Evolutionary conservation across 35 echinoderm and acorn worm genomes (phyloP).

Genomic region (Lytechinus pictus): DNA sequence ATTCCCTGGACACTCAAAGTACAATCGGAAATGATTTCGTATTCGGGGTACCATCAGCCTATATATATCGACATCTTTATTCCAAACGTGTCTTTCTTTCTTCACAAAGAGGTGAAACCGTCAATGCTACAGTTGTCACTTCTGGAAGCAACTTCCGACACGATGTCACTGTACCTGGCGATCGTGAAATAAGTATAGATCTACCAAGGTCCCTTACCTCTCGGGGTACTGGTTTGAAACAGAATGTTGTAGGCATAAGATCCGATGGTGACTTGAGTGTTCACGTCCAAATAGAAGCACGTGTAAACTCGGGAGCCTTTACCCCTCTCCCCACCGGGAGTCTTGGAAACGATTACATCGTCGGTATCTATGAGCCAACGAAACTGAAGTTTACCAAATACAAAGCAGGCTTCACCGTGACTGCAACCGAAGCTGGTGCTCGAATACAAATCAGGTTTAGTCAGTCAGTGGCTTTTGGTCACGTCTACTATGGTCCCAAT

Average conservation of each 20-base stretch:
- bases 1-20: not conserved
- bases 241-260: constrained; percentile 59
- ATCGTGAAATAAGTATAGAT: constrained; percentile 27
- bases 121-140: constrained; percentile 48
- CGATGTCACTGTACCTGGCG: constrained; percentile 27
- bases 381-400: constrained; percentile 32
- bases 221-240: constrained; percentile 72
- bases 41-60: constrained; percentile 78
- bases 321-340: constrained; percentile 69
- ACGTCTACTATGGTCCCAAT: constrained; percentile 42
- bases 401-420: constrained; percentile 68
- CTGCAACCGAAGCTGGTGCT: constrained; percentile 63
- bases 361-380: constrained; percentile 75
- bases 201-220: constrained; percentile 62
- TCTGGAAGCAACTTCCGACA: constrained; percentile 39
- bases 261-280: constrained; percentile 66
- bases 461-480: constrained; percentile 44
- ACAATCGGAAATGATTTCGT: constrained; percentile 83
- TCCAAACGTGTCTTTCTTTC: constrained; percentile 58
- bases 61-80: constrained; percentile 28
- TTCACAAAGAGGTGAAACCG: constrained; percentile 48
- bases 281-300: constrained; percentile 63
- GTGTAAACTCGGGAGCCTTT: constrained; percentile 75
- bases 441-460: constrained; percentile 57
- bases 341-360: constrained; percentile 78